These are phyloP conservation scores for Erythrocercus mccallii DNA, from an alignment of 2,113 vertebrate genomes.

Conservation along the genomic window DNA sequence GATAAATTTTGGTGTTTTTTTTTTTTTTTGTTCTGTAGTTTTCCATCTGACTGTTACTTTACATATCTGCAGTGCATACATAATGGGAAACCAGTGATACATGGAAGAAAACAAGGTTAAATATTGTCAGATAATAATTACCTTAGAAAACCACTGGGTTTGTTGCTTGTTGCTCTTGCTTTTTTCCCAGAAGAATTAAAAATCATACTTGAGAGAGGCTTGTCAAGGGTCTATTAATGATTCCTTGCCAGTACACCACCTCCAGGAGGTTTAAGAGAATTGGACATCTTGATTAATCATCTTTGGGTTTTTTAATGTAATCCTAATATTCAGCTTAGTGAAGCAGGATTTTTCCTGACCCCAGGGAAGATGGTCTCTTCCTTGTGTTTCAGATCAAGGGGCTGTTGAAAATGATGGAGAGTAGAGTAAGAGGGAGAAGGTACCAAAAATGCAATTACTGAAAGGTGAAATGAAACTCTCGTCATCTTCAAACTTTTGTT, in stretches of 20 bases:
- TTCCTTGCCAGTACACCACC: not conserved
- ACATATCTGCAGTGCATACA: too few relatives aligned
- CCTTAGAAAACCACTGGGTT: not conserved
- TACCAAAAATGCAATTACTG: constrained; percentile 27
- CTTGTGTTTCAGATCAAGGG: not conserved
- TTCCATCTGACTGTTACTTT: not conserved
- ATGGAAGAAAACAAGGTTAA: not conserved
- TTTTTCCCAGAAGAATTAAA: not conserved
- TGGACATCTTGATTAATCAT: constrained; percentile 17
- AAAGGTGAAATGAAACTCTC: not conserved
- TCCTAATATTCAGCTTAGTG: constrained; percentile 3
- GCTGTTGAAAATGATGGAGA: not conserved
- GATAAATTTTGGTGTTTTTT: not conserved
- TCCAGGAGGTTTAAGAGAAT: not conserved
- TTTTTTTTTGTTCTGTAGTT: not conserved
- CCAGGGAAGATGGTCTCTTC: not conserved
- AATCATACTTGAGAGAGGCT: not conserved
- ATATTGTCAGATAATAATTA: not conserved
- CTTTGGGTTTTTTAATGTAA: not conserved
- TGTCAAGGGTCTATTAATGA: not conserved
- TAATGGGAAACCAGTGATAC: not conserved
- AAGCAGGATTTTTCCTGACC: constrained; percentile 44
- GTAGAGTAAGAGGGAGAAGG: not conserved
- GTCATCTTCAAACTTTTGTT: not conserved
- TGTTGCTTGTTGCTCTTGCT: not conserved